A percentile compares a stretch with the other conserved stretches of the same genome.
Conservation (phyloP, 1,140 invertebrate species). For the Carposina sasakii region DNA sequence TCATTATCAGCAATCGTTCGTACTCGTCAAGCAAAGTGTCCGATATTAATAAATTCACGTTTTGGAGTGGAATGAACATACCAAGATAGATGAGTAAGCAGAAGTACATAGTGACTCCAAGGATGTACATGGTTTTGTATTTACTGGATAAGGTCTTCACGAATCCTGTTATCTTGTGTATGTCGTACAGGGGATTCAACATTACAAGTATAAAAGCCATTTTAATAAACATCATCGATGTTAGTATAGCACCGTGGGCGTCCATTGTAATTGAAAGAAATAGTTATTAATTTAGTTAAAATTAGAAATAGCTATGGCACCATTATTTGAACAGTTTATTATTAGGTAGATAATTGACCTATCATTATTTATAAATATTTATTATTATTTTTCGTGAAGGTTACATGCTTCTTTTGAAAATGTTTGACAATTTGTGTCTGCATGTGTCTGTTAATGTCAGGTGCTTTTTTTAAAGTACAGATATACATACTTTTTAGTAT, state of each 20-base stretch:
- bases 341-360: too few relatives aligned
- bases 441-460: too few relatives aligned
- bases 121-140: constrained; percentile 28
- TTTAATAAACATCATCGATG: constrained; percentile 41
- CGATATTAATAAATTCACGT: constrained; percentile 34
- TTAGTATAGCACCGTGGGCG: constrained; percentile 32
- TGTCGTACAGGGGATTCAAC: constrained; percentile 49
- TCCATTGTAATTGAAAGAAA: too few relatives aligned
- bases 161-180: constrained; percentile 31
- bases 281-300: too few relatives aligned
- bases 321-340: too few relatives aligned
- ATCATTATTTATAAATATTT: too few relatives aligned
- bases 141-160: constrained; percentile 27
- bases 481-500: too few relatives aligned
- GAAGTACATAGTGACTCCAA: constrained; percentile 35
- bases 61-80: constrained; percentile 43
- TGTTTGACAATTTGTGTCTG: too few relatives aligned
- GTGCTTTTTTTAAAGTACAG: too few relatives aligned
- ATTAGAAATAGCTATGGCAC: too few relatives aligned
- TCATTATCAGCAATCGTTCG: constrained; percentile 39
- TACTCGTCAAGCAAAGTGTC: constrained; percentile 24
- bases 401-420: too few relatives aligned
- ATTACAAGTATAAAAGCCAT: constrained; percentile 43
- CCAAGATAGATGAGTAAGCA: constrained; percentile 39
- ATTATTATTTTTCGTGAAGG: too few relatives aligned